Conservation (phyloP, 2,113 vertebrate genomes). For the Columba janthina region DNA sequence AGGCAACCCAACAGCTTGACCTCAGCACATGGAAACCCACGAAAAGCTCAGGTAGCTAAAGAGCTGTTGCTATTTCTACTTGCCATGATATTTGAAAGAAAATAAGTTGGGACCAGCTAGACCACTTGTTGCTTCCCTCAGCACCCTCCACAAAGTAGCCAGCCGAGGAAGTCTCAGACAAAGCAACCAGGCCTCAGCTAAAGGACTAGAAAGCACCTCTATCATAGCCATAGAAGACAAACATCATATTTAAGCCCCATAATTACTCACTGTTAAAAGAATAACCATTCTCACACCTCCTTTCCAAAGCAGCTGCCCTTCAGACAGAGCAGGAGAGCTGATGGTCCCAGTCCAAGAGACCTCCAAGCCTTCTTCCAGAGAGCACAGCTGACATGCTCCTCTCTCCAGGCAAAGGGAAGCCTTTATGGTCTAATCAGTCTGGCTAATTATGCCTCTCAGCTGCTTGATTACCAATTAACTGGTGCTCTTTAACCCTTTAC, state of each 20-base stretch:
- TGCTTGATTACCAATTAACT: not conserved
- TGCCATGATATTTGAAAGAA: accelerated
- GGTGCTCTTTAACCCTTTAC: not conserved
- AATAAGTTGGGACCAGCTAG: not conserved
- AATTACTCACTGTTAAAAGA: not conserved
- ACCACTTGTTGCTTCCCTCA: not conserved
- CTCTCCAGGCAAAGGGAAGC: not conserved
- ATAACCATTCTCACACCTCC: accelerated
- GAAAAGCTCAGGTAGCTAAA: not conserved
- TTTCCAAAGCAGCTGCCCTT: not conserved
- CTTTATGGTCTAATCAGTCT: not conserved
- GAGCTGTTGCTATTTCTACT: not conserved
- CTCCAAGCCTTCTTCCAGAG: not conserved
- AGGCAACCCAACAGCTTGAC: not conserved
- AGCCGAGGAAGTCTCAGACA: not conserved
- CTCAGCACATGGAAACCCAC: not conserved
- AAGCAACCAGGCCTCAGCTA: not conserved
- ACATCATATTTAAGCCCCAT: not conserved
- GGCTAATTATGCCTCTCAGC: not conserved
- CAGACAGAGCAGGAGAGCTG: not conserved
- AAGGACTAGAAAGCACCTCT: not conserved
- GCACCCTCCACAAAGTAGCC: accelerated
- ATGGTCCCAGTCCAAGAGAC: not conserved
- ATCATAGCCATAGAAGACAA: accelerated
- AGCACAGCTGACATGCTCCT: accelerated